phyloP scores from a whole-genome alignment of 2,888 invertebrate species.

The Abscondita cerata region DNA sequence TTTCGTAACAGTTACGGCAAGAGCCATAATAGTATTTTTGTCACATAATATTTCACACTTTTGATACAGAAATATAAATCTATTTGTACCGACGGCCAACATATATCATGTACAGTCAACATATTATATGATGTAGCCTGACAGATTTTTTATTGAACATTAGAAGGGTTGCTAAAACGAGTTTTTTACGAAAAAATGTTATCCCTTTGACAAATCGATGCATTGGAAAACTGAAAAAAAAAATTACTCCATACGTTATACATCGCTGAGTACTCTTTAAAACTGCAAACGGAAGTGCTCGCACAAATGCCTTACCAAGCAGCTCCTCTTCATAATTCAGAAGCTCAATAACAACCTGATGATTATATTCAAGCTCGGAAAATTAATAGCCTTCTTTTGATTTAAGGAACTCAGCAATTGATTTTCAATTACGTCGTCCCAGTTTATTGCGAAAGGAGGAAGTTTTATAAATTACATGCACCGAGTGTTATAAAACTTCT shows the following conservation, averaged over 20 bases:
- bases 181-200: constrained; percentile 30
- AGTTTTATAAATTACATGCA: neutral
- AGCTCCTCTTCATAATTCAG: constrained; percentile 11
- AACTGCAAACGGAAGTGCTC: too few relatives aligned
- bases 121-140: constrained; percentile 36
- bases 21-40: constrained; percentile 27
- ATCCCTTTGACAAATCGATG: constrained; percentile 26
- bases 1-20: constrained; percentile 1
- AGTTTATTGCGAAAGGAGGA: constrained; percentile 11
- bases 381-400: constrained; percentile 23
- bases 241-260: neutral
- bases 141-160: constrained; percentile 42
- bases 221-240: constrained; percentile 24
- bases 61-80: constrained; percentile 34
- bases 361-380: constrained; percentile 12
- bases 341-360: constrained; percentile 23
- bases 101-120: constrained; percentile 36
- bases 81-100: constrained; percentile 32
- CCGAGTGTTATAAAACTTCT: neutral
- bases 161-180: constrained; percentile 36
- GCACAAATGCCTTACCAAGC: constrained; percentile 9
- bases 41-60: constrained; percentile 34
- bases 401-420: constrained; percentile 15
- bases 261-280: neutral
- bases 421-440: constrained; percentile 15